These are phyloP conservation scores for Falco columbarius DNA, from an alignment of 2,797 vertebrate genomes.

Conservation along the genomic window DNA sequence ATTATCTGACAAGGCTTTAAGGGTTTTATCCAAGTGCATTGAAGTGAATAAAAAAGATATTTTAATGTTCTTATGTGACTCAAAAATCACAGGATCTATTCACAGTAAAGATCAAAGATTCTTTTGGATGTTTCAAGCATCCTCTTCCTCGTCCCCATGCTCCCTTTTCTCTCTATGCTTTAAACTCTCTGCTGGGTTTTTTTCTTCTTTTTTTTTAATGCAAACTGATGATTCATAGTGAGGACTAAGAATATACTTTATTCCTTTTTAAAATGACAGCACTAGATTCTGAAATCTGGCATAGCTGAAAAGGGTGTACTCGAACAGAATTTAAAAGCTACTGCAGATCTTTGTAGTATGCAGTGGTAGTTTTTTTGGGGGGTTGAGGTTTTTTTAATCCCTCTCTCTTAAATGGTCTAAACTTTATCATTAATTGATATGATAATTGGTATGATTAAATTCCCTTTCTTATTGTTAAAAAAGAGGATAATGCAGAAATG, in stretches of 20 bases:
- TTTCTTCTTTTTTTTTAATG: neutral
- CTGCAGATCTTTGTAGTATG: neutral
- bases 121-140: neutral
- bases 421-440: neutral
- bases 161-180: neutral
- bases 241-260: neutral
- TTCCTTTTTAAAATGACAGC: conserved; percentile 12
- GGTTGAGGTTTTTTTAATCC: neutral
- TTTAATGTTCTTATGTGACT: neutral
- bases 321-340: neutral
- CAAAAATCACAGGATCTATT: conserved; percentile 15
- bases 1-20: neutral
- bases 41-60: neutral
- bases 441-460: neutral
- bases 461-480: neutral
- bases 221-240: neutral
- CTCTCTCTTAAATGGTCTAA: neutral
- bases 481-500: neutral
- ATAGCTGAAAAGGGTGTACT: neutral
- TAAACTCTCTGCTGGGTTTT: neutral
- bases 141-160: neutral
- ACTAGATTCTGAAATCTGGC: neutral
- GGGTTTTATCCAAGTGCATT: neutral
- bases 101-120: conserved; percentile 7
- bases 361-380: neutral